Evolutionary conservation across 2,113 vertebrate genomes (phyloP), one percentile per base, ranked within the genome.

Genomic region (Burhinus oedicnemus): DNA sequence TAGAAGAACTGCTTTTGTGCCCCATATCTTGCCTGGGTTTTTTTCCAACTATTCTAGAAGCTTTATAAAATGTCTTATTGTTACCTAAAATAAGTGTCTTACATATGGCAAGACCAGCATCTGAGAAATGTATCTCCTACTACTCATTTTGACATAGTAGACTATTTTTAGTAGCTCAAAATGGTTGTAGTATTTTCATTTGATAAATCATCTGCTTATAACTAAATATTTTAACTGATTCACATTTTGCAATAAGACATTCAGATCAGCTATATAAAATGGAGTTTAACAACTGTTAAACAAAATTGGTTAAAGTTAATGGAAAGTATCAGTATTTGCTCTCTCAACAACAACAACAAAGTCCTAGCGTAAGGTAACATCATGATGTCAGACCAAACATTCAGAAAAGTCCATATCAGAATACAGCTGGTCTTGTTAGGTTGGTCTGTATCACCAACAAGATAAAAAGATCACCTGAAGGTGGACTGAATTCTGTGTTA

Each of bases 11-110:
- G 4, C 5, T 80, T 4, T 23, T 38, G 6, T 66, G n/a, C 14
- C 13, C 22, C 29, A 29, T 15, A 82, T 4, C 16, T 90, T 81
- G 12, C 1, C n/a, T 60, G 15, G 0, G 0, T n/a, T 15, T 40
- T 55, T 74, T 68, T 36, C 16, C 10, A 80, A 4, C 21, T 58
- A 8, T 30, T 66, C 9, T 32, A 83, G 5, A 4, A n/a, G 3
- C 8, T 52, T 72, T 77, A 61, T 23, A 40, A 61, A 65, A 84
- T 16, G 2, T 32, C 23, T 70, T 47, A 42, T 5, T 38, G 7
- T 40, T 78, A 45, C 11, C 16, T 36, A 52, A 90, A 84, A 65
- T 29, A 76, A 74, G 26, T 16, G 8, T 29, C 30, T 61, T 78
- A 8, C 6, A 2, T 34, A 49, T 9, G 13, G 27, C 26, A 42